Evolutionary conservation across 2,888 invertebrate species (phyloP), one percentile per base, ranked within the genome.

Genomic region (Cryptophagus acutangulus): DNA sequence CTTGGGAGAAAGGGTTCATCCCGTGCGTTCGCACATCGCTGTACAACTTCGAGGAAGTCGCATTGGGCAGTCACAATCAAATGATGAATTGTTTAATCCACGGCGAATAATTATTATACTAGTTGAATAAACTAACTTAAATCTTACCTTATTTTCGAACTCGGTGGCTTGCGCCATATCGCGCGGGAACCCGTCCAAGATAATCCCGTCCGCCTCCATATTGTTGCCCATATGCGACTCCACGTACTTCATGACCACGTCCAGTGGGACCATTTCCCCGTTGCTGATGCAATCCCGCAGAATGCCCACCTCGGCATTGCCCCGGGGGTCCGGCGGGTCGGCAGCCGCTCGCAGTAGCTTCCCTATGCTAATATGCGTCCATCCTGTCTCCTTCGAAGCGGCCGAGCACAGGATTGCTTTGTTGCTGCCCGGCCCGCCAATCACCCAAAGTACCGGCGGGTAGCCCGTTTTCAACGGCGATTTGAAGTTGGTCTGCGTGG

Each of bases 101-200:
- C n/a, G n/a, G n/a, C n/a, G n/a, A n/a, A n/a, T n/a, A n/a, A n/a
- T n/a, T n/a, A n/a, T n/a, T n/a, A n/a, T n/a, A n/a, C n/a, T n/a
- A n/a, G n/a, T n/a, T n/a, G n/a, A n/a, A n/a, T n/a, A n/a, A n/a
- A n/a, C n/a, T n/a, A n/a, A n/a, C n/a, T n/a, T n/a, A n/a, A n/a
- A n/a, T 38, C 45, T 47, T 58, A 94, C 95, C 81, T 91, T 89
- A 40, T 76, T 80, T 70, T 97, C 90, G 66, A 96, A 97, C 59
- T 82, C 79, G 37, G 81, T 77, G 52, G 90, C 85, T 73, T 97
- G 96, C 34, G 82, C 81, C 63, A 92, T 72, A 60, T 94, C 92
- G 40, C 96, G 74, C 0, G 97, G 97, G 66, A 88, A 97, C 0
- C 96, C 96, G 59, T 96, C 96, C 39, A 99, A 79, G 41, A 97